Conservation (phyloP, 2,797 vertebrate species). For the Leptodactylus fallax region DNA sequence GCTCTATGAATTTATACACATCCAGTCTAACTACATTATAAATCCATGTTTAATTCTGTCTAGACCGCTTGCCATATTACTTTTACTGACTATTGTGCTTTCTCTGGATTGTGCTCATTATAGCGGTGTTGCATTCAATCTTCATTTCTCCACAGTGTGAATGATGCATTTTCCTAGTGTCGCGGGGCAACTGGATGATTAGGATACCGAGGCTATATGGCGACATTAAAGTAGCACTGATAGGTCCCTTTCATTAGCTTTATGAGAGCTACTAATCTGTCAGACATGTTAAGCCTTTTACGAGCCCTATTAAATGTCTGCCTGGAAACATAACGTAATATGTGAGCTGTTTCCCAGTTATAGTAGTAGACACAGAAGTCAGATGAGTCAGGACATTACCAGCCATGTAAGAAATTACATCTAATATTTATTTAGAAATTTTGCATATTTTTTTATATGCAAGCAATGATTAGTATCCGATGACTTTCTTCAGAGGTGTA, state of each 20-base stretch:
- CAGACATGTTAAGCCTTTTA: conserved; percentile 54
- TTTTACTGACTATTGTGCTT: neutral
- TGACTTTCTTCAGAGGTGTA: neutral
- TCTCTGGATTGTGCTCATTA: neutral
- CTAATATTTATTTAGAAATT: neutral
- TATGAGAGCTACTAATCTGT: conserved; percentile 48
- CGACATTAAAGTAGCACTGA: conserved; percentile 34
- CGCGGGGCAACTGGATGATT: neutral
- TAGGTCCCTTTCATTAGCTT: conserved; percentile 52
- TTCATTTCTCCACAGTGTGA: neutral
- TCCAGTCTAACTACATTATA: conserved; percentile 4
- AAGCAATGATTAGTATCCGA: neutral
- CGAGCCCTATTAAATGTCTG: conserved; percentile 54
- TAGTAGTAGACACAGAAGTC: neutral
- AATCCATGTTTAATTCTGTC: conserved; percentile 9
- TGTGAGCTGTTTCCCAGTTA: conserved; percentile 24
- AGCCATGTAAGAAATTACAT: neutral
- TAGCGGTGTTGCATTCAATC: neutral
- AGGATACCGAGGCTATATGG: conserved; percentile 29
- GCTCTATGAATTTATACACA: neutral
- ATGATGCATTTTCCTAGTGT: conserved; percentile 18
- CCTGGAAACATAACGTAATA: conserved; percentile 46
- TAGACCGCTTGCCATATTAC: neutral
- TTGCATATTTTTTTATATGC: neutral
- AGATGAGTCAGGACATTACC: neutral